Base-by-base conservation (phyloP, 2,797 vertebrate genomes). In the Coilia nasus region DNA sequence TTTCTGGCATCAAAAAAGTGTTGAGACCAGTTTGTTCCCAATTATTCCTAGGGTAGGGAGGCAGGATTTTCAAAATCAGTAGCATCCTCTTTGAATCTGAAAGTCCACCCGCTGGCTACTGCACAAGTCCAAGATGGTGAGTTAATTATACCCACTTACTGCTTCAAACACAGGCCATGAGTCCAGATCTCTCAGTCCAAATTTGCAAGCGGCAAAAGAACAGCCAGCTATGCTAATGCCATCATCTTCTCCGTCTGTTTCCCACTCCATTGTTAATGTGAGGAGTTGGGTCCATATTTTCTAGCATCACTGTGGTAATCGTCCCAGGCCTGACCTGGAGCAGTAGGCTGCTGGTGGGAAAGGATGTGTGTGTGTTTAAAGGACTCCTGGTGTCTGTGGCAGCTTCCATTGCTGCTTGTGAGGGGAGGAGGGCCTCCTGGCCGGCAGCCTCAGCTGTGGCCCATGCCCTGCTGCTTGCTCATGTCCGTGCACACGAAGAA, bases 401-500 rank as follows among this genome's bases (percentile, higher is more conserved):
- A 14, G 50, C 50, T 54, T 54, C 50, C 2, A 2, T 54, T 54
- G 50, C 50, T 54, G 14, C 9, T 54, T 54, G 50, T 14, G 7
- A 14, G 9, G 50, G 50, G 50, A 2, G 19, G 41, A 83, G 81
- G 83, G 3, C 35, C 35, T 41, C 35, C 35, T 41, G 35, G 2
- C 35, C 35, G 35, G 35, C 9, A 81, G 83, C 88, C 93, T 98
- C 96, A 98, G 94, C 97, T 98, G 88, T 96, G 95, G 67, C 96
- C 96, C 90, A 96, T 92, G 0, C 96, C 96, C 92, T 97, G 98
- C 88, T 96, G 97, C 95, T 99, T 99, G 94, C 96, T 96, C 86
- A 96, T 96, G 91, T 99, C 98, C 0, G 98, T 98, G 85, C 97
- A 98, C 88, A 99, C 96, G 88, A 99, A 99, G 92, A 98, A 99